A percentile compares a stretch with the other conserved stretches of the same genome.
Evolutionary conservation across 1,140 invertebrate genomes (phyloP).

Genomic region (Dreissena polymorpha): DNA sequence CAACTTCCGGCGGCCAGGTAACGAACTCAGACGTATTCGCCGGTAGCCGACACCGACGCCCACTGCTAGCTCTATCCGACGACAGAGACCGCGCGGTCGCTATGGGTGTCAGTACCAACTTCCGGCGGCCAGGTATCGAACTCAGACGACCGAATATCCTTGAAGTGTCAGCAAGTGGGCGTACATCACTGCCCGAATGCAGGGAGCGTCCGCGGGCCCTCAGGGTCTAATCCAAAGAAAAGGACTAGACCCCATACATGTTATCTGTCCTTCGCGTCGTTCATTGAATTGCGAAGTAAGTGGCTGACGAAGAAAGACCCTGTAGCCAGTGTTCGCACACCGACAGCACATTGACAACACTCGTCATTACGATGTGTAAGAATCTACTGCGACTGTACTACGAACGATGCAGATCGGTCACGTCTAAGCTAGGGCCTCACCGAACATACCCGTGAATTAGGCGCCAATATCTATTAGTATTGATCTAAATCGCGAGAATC

Average conservation of each 20-base stretch:
- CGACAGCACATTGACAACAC: background rate
- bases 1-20: slow-evolving; percentile 8
- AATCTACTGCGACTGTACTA: too few species aligned
- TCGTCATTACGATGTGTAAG: background rate
- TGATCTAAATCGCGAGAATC: too few species aligned
- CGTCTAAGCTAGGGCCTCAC: too few species aligned
- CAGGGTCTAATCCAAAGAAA: slow-evolving; percentile 49
- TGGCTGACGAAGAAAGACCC: slow-evolving; percentile 26
- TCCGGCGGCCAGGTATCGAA: slow-evolving; percentile 8
- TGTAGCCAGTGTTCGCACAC: background rate
- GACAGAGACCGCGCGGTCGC: slow-evolving; percentile 42
- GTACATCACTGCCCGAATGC: slow-evolving; percentile 50
- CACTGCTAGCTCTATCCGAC: slow-evolving; percentile 26
- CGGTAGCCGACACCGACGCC: slow-evolving; percentile 15
- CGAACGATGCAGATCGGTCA: too few species aligned
- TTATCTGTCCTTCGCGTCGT: slow-evolving; percentile 16
- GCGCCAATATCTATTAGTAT: too few species aligned
- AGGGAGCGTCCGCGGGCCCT: slow-evolving; percentile 40
- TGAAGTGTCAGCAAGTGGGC: slow-evolving; percentile 10
- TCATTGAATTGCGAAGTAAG: slow-evolving; percentile 45
- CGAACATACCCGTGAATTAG: too few species aligned
- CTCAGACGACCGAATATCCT: slow-evolving; percentile 35
- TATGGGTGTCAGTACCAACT: slow-evolving; percentile 21
- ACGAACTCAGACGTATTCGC: slow-evolving; percentile 36
- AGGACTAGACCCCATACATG: slow-evolving; percentile 42